Evolutionary conservation across 2,797 vertebrate species (phyloP), one percentile per base, ranked within the genome.

Genomic region (Pempheris klunzingeri): DNA sequence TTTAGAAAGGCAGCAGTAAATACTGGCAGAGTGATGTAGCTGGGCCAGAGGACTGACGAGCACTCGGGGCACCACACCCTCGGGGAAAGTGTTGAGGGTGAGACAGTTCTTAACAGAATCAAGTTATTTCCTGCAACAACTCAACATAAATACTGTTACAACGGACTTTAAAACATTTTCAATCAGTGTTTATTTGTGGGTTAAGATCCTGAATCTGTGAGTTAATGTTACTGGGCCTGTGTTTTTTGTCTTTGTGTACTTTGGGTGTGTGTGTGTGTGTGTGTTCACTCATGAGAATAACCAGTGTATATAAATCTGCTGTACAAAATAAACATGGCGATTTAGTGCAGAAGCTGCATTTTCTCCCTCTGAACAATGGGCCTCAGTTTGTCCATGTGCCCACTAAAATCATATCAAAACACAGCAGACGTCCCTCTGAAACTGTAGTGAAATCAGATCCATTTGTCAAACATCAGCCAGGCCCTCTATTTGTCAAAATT

Each of bases 261-360:
- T n/a, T n/a, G n/a, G 71, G 14, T 67, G 46, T 53, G 24, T 63
- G 6, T 3, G 59, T 17, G 47, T 71, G 71, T 69, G 65, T 78
- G 65, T 44, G 74, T 63, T 80, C 64, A 63, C 72, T 84, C 41
- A 44, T 84, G 82, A 91, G 84, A 91, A 90, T 87, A 88, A 71
- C 36, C 81, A 47, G 78, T 52, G 67, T 79, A 39, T 87, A 91
- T 87, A 91, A 90, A 91, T 90, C 83, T 87, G 71, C 81, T 74
- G 64, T 85, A 81, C 86, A 90, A 92, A 92, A 87, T 81, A 92
- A 92, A 90, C 81, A 84, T 20, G 12, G 60, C 39, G 61, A 83
- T 83, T 83, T 83, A 81, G 79, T 66, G 79, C 88, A 90, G 78
- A 86, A 86, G 78, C 68, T 34, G 68, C 52, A 36, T 79, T 85